Base-by-base conservation (phyloP, 2,888 invertebrate genomes). In the Lasioglossum pauxillum region DNA sequence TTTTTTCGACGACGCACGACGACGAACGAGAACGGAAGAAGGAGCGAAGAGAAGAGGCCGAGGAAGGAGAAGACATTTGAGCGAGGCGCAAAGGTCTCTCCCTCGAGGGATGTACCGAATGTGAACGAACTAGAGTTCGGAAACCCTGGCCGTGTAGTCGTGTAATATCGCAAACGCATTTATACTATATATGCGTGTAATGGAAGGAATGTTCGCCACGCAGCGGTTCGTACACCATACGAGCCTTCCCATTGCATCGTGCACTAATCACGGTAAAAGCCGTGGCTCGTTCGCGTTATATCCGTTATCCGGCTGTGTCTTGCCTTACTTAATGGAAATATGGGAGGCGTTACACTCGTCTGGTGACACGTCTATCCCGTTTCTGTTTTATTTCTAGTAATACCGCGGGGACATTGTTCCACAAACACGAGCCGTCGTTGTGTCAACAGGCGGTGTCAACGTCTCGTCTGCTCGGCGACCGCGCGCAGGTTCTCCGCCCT, bases 211-310 rank as follows among this genome's bases (percentile, higher is more conserved):
- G 88, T 90, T 91, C 84, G 90, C 84, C 89, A 84, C 88, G 88
- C 81, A 84, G 75, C 80, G 85, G 31, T 64, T 64, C 64, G 81
- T 83, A 75, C 84, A 84, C 86, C 79, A 35, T 64, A 85, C 77
- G 82, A 82, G 76, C 84, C 78, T 89, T 88, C 87, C 89, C 90
- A 91, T 92, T 90, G 90, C 90, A 91, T 92, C 90, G 90, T 89
- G 89, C 92, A 94, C 92, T 94, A 94, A 94, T 94, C 94, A 93
- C 89, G 93, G 92, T 94, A 94, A 94, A 94, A 94, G 94, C 94
- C 81, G 80, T 82, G 83, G 87, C 83, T 87, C 83, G 86, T 85
- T 71, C 87, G 74, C 82, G 84, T 85, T 84, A 84, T 86, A 87
- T 88, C 83, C 71, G 80, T 81, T 83, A 85, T 85, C 77, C 87